Base-by-base conservation (phyloP, 2,888 invertebrate species). In the Sminthurinus aureus region DNA sequence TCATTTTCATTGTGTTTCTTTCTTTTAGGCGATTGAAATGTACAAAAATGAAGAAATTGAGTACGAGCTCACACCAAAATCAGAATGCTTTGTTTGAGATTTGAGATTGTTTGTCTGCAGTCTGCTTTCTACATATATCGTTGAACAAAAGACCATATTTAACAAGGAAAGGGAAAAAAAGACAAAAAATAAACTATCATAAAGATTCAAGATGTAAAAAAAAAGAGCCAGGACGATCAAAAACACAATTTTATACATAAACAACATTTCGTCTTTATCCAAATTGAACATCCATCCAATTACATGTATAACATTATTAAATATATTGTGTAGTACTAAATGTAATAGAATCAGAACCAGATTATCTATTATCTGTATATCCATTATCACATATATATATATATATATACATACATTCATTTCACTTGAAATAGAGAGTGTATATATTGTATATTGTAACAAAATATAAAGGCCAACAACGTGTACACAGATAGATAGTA, bases 31-130 rank as follows among this genome's bases (percentile, higher is more conserved):
- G 90, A 94, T 97, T 91, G 96, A 97, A 90, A 95, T 96, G 94
- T 96, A 96, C 93, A 96, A 96, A 91, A 96, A 96, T 92, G 96
- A 96, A 91, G 96, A 96, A 90, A 93, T 95, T 88, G 96, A 97
- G 90, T 96, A 95, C 91, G 95, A 96, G 90, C 93, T 96, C 92
- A 94, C 95, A 89, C 94, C 95, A 90, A 96, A 96, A 92, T 93
- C 94, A 89, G 96, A 97, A 91, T 96, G 96, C 92, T 96, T 96
- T 92, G 96, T 95, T 91, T 97, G 93, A 94, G 38, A 38, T 95
- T 91, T 97, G 93, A 94, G 38, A 38, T 38, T 38, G 6, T 38
- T 38, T 38, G 38, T 38, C 38, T 38, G 38, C 38, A 4, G 38
- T 38, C 38, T 38, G 38, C 38, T 38, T 18, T 58, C 58, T 58